phyloP scores from a whole-genome alignment of 2,888 invertebrate genomes.

The Rhagonycha fulva region DNA sequence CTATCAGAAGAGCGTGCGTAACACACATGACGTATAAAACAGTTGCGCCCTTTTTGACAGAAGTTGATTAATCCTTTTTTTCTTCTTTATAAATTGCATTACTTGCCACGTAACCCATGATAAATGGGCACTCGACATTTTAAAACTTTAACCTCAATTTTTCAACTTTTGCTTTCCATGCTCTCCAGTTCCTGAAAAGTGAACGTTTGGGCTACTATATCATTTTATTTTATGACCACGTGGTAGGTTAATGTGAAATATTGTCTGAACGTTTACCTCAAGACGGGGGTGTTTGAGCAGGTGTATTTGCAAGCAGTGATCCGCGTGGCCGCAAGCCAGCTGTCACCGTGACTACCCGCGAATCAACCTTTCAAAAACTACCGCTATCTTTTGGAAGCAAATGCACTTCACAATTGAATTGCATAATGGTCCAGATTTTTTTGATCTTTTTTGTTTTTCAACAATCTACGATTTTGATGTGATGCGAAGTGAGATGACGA shows the following conservation, averaged over 20 bases:
- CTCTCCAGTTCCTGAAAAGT: background rate
- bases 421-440: background rate
- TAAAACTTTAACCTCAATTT: background rate
- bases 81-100: background rate
- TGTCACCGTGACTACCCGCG: constrained; percentile 43
- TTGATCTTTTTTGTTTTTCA: background rate
- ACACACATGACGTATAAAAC: background rate
- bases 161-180: background rate
- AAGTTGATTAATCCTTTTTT: background rate
- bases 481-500: background rate
- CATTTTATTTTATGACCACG: background rate
- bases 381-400: constrained; percentile 17
- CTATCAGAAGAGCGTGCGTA: background rate
- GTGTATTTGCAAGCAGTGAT: constrained; percentile 52
- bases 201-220: background rate
- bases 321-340: constrained; percentile 51
- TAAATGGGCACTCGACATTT: background rate
- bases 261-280: constrained; percentile 13
- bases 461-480: background rate
- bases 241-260: constrained; percentile 17
- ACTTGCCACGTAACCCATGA: background rate
- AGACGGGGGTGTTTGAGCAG: constrained; percentile 48
- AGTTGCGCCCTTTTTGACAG: background rate
- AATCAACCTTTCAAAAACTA: constrained; percentile 15
- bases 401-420: background rate